A percentile compares a stretch with the other conserved stretches of the same genome.
phyloP scores from a whole-genome alignment of 2,797 vertebrate species.

The Lepilemur ruficaudatus region DNA sequence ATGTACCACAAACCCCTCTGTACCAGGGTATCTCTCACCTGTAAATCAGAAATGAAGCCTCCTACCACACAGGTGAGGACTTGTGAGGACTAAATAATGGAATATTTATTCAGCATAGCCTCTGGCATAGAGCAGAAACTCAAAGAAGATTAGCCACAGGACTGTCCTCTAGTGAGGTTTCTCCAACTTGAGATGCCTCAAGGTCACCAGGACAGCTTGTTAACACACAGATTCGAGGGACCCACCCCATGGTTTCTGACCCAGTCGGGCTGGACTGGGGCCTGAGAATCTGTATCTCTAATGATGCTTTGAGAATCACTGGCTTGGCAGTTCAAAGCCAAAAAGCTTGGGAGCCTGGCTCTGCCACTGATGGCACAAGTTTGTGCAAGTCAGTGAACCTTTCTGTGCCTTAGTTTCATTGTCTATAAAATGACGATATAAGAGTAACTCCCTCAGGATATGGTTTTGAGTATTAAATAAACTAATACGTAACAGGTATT shows the following conservation, averaged over 20 bases:
- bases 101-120: not conserved
- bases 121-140: not conserved
- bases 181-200: not conserved
- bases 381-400: not conserved
- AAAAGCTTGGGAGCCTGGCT: not conserved
- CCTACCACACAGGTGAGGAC: not conserved
- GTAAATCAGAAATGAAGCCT: not conserved
- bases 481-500: not conserved
- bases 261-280: not conserved
- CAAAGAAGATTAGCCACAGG: too few relatives aligned
- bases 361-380: not conserved
- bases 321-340: not conserved
- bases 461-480: not conserved
- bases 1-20: not conserved
- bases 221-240: not conserved
- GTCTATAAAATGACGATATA: not conserved
- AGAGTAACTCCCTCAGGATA: not conserved
- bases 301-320: not conserved
- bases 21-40: not conserved
- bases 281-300: not conserved
- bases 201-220: not conserved
- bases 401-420: not conserved
- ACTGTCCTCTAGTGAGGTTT: not conserved
- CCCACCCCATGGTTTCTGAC: not conserved
- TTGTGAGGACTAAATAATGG: not conserved